A percentile compares a stretch with the other conserved stretches of the same genome.
Conservation (phyloP, 2,797 vertebrate genomes). For the Sebastes aleutianus region DNA sequence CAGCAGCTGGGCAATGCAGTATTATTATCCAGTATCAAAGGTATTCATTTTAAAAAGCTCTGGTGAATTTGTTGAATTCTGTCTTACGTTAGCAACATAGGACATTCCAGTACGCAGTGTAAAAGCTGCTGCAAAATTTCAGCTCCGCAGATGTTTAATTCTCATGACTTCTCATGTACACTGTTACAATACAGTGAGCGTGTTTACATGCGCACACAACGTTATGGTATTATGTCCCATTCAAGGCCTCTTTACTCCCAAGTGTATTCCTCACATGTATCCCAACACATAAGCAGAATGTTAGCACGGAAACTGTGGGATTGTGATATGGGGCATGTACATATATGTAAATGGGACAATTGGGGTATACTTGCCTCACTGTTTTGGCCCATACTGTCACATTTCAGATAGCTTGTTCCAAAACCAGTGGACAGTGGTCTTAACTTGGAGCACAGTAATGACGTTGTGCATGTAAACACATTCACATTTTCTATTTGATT, state of each 20-base stretch:
- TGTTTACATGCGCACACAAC: conserved; percentile 34
- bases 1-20: not conserved
- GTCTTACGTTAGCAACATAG: not conserved
- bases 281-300: not conserved
- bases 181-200: not conserved
- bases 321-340: not conserved
- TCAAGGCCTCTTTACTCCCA: not conserved
- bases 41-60: conserved; percentile 18
- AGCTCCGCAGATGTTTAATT: not conserved
- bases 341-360: conserved; percentile 7
- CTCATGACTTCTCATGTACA: not conserved
- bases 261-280: not conserved
- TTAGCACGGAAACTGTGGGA: not conserved
- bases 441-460: not conserved
- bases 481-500: not conserved
- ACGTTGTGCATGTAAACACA: conserved; percentile 32
- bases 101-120: conserved; percentile 22
- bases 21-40: not conserved
- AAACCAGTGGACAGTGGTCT: not conserved
- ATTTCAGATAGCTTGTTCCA: conserved; percentile 3
- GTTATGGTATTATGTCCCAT: not conserved
- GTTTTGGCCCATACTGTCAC: conserved; percentile 14
- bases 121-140: not conserved
- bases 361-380: not conserved
- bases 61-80: not conserved